Evolutionary conservation across 2,797 vertebrate species (phyloP).

Genomic region (Sebastes reedi): DNA sequence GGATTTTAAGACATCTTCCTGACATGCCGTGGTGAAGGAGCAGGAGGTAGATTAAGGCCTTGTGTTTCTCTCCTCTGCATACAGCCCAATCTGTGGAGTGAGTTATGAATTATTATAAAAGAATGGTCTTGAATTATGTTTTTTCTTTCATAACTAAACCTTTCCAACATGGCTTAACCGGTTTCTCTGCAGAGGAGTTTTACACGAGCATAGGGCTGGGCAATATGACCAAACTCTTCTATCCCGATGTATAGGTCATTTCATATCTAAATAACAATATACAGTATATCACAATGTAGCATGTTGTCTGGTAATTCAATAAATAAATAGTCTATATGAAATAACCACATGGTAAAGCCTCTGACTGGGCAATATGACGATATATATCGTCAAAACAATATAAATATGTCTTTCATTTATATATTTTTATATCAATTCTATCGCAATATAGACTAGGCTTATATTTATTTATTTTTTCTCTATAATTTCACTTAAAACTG

Average conservation of each 20-base stretch:
- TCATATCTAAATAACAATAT: too few relatives aligned
- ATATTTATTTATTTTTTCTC: too few relatives aligned
- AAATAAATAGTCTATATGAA: too few relatives aligned
- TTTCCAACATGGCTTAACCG: conserved; percentile 27
- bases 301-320: too few relatives aligned
- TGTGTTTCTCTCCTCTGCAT: conserved; percentile 53
- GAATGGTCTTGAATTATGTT: conserved; percentile 33
- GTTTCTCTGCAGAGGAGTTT: conserved; percentile 31
- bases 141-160: conserved; percentile 35
- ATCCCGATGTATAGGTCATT: too few relatives aligned
- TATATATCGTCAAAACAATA: too few relatives aligned
- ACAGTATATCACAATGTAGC: too few relatives aligned
- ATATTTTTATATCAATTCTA: rapidly evolving
- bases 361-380: too few relatives aligned
- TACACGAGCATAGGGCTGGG: neutral
- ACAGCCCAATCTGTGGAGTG: conserved; percentile 45
- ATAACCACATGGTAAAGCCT: too few relatives aligned
- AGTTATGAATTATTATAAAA: conserved; percentile 51
- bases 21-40: conserved; percentile 31
- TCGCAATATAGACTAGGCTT: rapidly evolving
- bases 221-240: too few relatives aligned
- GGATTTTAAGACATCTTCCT: conserved; percentile 55
- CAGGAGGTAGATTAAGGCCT: conserved; percentile 36
- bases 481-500: too few relatives aligned
- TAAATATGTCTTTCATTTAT: too few relatives aligned